A percentile compares a stretch with the other conserved stretches of the same genome.
Evolutionary conservation across 2,113 vertebrate genomes (phyloP).

Genomic region (Rafetus swinhoei): DNA sequence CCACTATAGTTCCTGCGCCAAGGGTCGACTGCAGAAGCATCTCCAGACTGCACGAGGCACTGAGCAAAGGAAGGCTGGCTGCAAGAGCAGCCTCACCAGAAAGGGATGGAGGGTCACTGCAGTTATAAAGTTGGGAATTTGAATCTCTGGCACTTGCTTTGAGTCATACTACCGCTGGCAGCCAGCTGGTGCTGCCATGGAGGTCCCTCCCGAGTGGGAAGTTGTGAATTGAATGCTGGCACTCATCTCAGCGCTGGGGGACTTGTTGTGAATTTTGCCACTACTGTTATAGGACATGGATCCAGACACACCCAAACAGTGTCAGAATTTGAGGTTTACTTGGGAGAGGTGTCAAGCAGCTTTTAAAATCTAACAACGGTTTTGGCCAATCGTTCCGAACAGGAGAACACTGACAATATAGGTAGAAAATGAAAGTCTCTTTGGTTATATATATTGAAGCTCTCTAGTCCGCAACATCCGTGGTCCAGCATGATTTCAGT

Average conservation of each 20-base stretch:
- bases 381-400: background rate
- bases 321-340: background rate
- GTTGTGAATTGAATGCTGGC: background rate
- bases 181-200: background rate
- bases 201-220: background rate
- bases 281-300: background rate
- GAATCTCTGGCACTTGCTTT: background rate
- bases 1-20: background rate
- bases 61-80: background rate
- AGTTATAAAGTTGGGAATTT: background rate
- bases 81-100: background rate
- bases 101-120: background rate
- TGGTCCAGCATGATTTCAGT: too few relatives aligned
- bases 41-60: background rate
- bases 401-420: background rate
- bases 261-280: background rate
- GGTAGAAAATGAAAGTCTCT: background rate
- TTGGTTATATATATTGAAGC: too few relatives aligned
- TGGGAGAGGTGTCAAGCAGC: background rate
- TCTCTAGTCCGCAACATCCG: too few relatives aligned
- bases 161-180: background rate
- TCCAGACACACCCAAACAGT: background rate
- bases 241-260: background rate
- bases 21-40: background rate
- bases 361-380: background rate